These are phyloP conservation scores for Drosophila neotestacea DNA, from an alignment of 2,888 invertebrate genomes.

Conservation along the genomic window DNA sequence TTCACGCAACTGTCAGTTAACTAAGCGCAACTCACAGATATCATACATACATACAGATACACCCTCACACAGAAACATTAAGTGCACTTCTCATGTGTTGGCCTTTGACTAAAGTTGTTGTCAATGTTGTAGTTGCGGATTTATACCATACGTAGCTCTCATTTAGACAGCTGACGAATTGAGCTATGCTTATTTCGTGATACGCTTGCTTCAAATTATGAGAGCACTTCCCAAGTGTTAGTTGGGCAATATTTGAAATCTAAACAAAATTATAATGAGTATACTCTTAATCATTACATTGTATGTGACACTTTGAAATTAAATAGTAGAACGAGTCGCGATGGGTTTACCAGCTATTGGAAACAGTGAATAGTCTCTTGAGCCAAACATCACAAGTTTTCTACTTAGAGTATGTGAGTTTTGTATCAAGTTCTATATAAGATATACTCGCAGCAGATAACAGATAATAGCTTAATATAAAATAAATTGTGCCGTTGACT, in stretches of 20 bases:
- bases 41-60: constrained; percentile 11
- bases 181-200: constrained; percentile 29
- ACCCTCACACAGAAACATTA: constrained; percentile 25
- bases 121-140: constrained; percentile 26
- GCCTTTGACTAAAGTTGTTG: constrained; percentile 25
- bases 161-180: constrained; percentile 50
- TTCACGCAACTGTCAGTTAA: constrained; percentile 59
- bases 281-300: not conserved
- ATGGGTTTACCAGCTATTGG: too few species aligned
- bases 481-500: constrained; percentile 2
- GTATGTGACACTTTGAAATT: too few species aligned
- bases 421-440: too few species aligned
- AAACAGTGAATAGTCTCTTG: too few species aligned
- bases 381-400: too few species aligned
- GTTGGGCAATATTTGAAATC: not conserved
- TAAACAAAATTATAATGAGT: not conserved
- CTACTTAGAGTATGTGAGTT: too few species aligned
- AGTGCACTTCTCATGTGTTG: constrained; percentile 68
- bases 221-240: constrained; percentile 8
- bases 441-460: too few species aligned
- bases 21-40: constrained; percentile 42
- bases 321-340: too few species aligned
- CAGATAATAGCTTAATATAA: not conserved
- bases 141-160: constrained; percentile 38
- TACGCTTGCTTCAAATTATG: constrained; percentile 10